Conservation (phyloP, 2,888 invertebrate species). For the Agapostemon virescens region DNA sequence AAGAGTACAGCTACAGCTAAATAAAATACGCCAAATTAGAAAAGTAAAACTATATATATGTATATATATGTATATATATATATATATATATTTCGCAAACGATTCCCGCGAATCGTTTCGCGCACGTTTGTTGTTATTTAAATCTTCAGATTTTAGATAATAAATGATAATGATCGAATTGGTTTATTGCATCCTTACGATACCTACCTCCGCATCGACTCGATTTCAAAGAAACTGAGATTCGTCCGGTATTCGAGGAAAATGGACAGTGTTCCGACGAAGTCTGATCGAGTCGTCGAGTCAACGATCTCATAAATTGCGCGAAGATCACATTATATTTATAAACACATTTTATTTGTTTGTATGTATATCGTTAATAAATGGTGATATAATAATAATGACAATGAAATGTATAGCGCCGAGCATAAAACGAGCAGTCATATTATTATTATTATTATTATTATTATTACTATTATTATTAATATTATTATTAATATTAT, state of each 20-base stretch:
- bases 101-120: slow-evolving; percentile 25
- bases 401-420: slow-evolving; percentile 80
- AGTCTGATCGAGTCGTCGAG: slow-evolving; percentile 36
- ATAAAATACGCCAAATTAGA: slow-evolving; percentile 45
- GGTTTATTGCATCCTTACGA: neutral
- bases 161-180: slow-evolving; percentile 21
- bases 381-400: slow-evolving; percentile 79
- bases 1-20: slow-evolving; percentile 36
- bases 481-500: slow-evolving; percentile 55
- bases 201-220: neutral
- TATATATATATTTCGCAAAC: slow-evolving; percentile 23
- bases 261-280: neutral
- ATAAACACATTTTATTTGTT: slow-evolving; percentile 79
- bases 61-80: too few relatives aligned
- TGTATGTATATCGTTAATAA: slow-evolving; percentile 78
- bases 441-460: slow-evolving; percentile 76
- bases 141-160: slow-evolving; percentile 51
- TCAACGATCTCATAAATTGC: slow-evolving; percentile 53
- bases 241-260: too few relatives aligned
- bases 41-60: slow-evolving; percentile 37
- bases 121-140: slow-evolving; percentile 54
- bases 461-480: slow-evolving; percentile 6
- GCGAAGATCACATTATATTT: slow-evolving; percentile 72
- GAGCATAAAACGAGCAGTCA: slow-evolving; percentile 79
- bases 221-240: too few relatives aligned